A percentile compares a stretch with the other conserved stretches of the same genome.
Evolutionary conservation across 1,140 invertebrate species (phyloP).

Genomic region (Centruroides sculpturatus): DNA sequence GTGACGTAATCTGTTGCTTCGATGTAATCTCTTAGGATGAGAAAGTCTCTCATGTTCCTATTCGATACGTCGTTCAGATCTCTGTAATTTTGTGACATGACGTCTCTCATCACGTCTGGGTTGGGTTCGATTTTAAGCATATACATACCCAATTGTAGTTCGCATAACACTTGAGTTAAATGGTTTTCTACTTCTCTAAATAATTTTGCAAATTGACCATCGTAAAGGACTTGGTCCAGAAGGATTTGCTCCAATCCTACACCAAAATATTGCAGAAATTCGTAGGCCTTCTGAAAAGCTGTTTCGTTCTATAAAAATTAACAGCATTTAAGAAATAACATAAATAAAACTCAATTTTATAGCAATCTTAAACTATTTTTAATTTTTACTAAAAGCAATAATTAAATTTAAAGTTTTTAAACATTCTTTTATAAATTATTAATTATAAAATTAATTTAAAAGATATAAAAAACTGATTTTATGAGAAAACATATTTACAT

Average conservation of each 20-base stretch:
- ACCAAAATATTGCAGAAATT: conserved; percentile 45
- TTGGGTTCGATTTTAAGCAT: conserved; percentile 35
- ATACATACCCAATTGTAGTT: conserved; percentile 40
- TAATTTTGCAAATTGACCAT: conserved; percentile 33
- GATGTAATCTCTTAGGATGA: conserved; percentile 51
- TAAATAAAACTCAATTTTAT: no score
- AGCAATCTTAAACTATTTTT: no score
- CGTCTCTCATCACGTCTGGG: conserved; percentile 36
- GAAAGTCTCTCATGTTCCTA: conserved; percentile 42
- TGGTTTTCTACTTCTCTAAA: conserved; percentile 42
- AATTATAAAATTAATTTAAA: no score
- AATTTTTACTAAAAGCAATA: no score
- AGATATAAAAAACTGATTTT: no score
- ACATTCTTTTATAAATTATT: no score
- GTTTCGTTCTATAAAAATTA: conserved; percentile 21
- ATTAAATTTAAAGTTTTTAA: no score
- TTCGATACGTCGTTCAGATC: conserved; percentile 29
- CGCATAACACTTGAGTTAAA: conserved; percentile 41
- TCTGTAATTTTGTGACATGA: conserved; percentile 39
- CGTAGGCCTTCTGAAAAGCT: conserved; percentile 38
- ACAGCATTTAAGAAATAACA: no score
- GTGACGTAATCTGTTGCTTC: conserved; percentile 42
- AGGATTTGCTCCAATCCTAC: conserved; percentile 49
- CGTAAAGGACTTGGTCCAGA: conserved; percentile 41
- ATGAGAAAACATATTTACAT: no score